Evolutionary conservation across 2,797 vertebrate species (phyloP).

Genomic region (Synaphobranchus kaupii): DNA sequence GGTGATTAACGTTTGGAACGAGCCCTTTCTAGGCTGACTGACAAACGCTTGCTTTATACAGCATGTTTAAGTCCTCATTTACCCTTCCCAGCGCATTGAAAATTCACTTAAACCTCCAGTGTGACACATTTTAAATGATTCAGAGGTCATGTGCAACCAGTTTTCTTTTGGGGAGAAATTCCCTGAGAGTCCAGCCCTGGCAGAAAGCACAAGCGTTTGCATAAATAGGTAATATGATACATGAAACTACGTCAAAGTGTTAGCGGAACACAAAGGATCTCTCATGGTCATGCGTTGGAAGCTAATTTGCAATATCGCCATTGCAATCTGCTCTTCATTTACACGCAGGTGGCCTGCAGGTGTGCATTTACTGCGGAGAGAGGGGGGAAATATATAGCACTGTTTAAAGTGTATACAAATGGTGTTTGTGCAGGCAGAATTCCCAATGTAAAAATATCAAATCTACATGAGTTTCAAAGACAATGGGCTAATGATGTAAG

Average conservation of each 20-base stretch:
- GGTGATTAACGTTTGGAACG: neutral
- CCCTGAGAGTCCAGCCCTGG: neutral
- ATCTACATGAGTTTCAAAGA: conserved; percentile 3
- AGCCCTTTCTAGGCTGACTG: neutral
- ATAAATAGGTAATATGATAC: neutral
- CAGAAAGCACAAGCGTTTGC: neutral
- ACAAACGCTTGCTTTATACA: neutral
- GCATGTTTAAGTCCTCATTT: neutral
- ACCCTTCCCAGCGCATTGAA: neutral
- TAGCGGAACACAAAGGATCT: neutral
- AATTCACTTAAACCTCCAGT: neutral
- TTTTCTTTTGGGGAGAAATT: neutral
- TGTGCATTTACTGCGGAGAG: neutral
- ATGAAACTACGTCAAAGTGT: neutral
- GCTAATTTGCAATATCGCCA: neutral
- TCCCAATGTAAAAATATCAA: conserved; percentile 21
- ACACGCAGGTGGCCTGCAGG: conserved; percentile 4
- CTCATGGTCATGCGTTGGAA: neutral
- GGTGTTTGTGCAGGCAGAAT: conserved; percentile 21
- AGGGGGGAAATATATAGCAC: neutral
- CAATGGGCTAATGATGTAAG: conserved; percentile 17
- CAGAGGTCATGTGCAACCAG: neutral
- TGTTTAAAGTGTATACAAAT: conserved; percentile 5
- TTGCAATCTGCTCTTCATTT: neutral
- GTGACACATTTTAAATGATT: neutral